A percentile compares a stretch with the other conserved stretches of the same genome.
phyloP scores from a whole-genome alignment of 2,113 vertebrate genomes.

The Pionites leucogaster region DNA sequence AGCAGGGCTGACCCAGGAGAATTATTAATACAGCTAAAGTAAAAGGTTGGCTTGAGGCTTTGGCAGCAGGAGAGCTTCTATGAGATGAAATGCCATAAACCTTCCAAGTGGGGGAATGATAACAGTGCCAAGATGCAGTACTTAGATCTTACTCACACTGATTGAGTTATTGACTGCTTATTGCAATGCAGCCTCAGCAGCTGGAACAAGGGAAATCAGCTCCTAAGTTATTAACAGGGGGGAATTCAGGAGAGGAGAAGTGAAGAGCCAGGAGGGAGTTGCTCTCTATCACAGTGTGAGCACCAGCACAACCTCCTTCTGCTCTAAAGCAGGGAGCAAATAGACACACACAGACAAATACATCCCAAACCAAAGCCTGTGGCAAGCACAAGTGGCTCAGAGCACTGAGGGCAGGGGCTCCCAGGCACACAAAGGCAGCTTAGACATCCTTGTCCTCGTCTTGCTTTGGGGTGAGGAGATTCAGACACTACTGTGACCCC shows the following conservation, averaged over 20 bases:
- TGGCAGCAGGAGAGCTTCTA: background rate
- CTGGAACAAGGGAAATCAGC: background rate
- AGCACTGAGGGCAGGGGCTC: background rate
- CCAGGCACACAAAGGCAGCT: background rate
- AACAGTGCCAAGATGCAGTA: background rate
- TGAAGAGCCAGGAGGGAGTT: background rate
- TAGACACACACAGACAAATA: rapidly evolving
- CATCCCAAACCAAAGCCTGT: background rate
- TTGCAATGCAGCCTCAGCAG: background rate
- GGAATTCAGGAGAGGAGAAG: background rate
- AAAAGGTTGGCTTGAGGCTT: conserved; percentile 19
- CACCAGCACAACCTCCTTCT: background rate
- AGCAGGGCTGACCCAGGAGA: background rate
- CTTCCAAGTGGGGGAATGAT: background rate
- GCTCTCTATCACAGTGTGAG: background rate
- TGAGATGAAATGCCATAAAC: background rate
- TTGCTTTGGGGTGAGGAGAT: background rate
- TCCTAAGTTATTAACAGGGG: background rate
- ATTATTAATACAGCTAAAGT: conserved; percentile 53
- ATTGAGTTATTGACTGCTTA: background rate
- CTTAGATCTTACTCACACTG: background rate
- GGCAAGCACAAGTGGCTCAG: background rate
- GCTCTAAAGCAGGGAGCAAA: background rate
- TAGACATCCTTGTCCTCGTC: background rate
- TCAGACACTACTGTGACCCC: rapidly evolving